phyloP scores from a whole-genome alignment of 2,797 vertebrate species.

The Smutsia gigantea region DNA sequence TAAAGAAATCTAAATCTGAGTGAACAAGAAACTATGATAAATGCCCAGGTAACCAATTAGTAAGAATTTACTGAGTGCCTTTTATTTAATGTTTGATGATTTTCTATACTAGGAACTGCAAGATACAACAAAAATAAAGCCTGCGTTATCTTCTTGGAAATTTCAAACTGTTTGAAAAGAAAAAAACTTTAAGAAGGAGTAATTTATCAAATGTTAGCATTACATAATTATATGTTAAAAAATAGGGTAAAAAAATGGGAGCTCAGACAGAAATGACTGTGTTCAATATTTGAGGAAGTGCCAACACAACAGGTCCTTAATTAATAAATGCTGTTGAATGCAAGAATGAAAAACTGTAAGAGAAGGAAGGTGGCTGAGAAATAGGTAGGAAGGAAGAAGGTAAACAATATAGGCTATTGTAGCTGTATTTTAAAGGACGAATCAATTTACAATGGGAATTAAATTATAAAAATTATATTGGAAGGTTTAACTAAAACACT shows the following conservation, averaged over 20 bases:
- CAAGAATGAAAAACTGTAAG: neutral
- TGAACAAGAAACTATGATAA: neutral
- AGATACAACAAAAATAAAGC: neutral
- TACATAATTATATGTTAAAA: neutral
- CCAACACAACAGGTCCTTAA: neutral
- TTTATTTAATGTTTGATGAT: neutral
- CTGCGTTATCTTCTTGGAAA: neutral
- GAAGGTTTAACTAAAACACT: neutral
- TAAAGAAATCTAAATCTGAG: neutral
- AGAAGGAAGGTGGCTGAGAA: neutral
- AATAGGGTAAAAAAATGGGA: neutral
- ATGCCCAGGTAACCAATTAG: neutral
- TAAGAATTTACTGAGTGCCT: neutral
- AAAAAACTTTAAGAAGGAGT: neutral
- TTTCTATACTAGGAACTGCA: neutral
- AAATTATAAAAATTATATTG: neutral
- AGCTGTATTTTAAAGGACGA: neutral
- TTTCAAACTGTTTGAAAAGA: neutral
- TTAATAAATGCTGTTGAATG: neutral
- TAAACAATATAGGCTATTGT: neutral
- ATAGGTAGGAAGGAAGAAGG: neutral
- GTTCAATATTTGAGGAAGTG: neutral
- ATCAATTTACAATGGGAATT: neutral
- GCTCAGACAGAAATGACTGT: neutral
- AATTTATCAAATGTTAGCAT: neutral